A percentile compares a stretch with the other conserved stretches of the same genome.
Conservation (phyloP, 1,140 invertebrate genomes). For the Pygmarrhopalites habei region DNA sequence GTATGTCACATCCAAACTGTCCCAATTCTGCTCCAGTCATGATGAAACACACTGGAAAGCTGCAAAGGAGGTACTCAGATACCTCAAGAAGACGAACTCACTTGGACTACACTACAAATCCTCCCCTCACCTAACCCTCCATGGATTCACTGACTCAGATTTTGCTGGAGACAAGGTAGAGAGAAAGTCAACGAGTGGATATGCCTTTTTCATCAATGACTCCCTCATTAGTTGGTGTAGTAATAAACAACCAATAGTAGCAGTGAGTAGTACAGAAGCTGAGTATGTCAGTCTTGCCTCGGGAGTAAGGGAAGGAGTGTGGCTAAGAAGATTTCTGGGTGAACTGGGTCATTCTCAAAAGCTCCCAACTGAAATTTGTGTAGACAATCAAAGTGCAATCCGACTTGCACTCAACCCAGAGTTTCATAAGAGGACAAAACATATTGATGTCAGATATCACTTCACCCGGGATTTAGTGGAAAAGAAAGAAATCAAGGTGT, state of each 20-base stretch:
- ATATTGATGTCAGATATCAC: slow-evolving; percentile 40
- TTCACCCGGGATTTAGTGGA: slow-evolving; percentile 34
- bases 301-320: neutral
- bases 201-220: neutral
- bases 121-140: slow-evolving; percentile 11
- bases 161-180: slow-evolving; percentile 36
- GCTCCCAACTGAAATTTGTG: slow-evolving; percentile 1
- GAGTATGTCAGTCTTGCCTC: neutral
- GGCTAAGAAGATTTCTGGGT: neutral
- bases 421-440: slow-evolving; percentile 40
- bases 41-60: slow-evolving; percentile 34
- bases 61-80: slow-evolving; percentile 34
- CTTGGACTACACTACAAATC: slow-evolving; percentile 24
- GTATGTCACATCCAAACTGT: slow-evolving; percentile 9
- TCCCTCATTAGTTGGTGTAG: slow-evolving; percentile 39
- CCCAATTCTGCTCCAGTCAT: neutral
- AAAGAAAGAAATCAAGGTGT: slow-evolving; percentile 8
- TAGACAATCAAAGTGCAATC: slow-evolving; percentile 36
- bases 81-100: slow-evolving; percentile 44
- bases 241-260: slow-evolving; percentile 43
- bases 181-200: slow-evolving; percentile 10
- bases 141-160: slow-evolving; percentile 45
- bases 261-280: slow-evolving; percentile 43
- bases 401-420: slow-evolving; percentile 36
- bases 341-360: slow-evolving; percentile 8